Conservation (phyloP, 2,888 invertebrate species). For the Megalurothrips usitatus region DNA sequence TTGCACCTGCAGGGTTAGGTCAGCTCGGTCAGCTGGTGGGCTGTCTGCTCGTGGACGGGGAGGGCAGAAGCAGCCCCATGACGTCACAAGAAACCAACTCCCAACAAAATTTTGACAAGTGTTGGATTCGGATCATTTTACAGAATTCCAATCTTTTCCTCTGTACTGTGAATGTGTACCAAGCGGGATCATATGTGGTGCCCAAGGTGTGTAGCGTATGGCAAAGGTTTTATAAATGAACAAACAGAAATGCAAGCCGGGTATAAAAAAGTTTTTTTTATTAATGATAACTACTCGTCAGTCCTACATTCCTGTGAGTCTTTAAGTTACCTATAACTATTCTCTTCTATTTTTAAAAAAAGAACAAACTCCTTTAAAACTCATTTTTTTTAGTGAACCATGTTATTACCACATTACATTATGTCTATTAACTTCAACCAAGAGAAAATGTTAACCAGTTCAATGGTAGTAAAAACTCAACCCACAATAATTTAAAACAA, state of each 20-base stretch:
- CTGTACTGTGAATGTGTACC: too few relatives aligned
- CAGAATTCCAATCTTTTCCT: too few relatives aligned
- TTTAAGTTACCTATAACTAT: slow-evolving; percentile 23
- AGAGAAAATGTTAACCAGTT: slow-evolving; percentile 26
- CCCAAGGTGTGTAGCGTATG: too few relatives aligned
- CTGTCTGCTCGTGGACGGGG: too few relatives aligned
- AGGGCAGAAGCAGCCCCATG: too few relatives aligned
- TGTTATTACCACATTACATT: slow-evolving; percentile 25
- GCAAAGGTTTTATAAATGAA: too few relatives aligned
- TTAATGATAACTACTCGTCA: slow-evolving; percentile 23
- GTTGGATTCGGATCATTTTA: too few relatives aligned
- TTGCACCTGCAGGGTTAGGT: neutral
- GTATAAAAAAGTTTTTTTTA: slow-evolving; percentile 11
- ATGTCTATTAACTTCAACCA: slow-evolving; percentile 23
- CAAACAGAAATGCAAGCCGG: neutral
- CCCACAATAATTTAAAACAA: slow-evolving; percentile 25
- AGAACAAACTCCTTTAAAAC: slow-evolving; percentile 2
- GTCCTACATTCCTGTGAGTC: slow-evolving; percentile 26
- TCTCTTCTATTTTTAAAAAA: slow-evolving; percentile 1
- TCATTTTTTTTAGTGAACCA: slow-evolving; percentile 19
- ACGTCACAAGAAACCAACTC: too few relatives aligned
- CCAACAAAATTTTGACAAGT: too few relatives aligned
- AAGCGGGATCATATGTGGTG: too few relatives aligned
- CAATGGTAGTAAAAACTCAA: slow-evolving; percentile 25
- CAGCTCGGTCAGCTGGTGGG: neutral